Percentiles rank a stretch among this genome's conserved stretches.
These are phyloP conservation scores for Parapristionchus giblindavisi DNA, from an alignment of 2,888 invertebrate species.

Conservation along the genomic window DNA sequence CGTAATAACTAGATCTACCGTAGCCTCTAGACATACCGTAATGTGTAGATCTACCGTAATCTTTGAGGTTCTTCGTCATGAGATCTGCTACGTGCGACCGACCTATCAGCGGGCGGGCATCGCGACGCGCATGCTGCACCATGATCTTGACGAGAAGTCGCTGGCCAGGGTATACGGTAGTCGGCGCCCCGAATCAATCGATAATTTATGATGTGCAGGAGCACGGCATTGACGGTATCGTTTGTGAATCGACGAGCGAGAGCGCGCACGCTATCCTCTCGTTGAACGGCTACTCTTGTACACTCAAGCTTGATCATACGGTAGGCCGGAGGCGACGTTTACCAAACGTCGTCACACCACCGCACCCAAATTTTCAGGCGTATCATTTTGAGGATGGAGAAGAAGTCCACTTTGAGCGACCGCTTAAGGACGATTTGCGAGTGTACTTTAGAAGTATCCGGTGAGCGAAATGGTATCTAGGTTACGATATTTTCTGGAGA, in stretches of 20 bases:
- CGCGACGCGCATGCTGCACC: slow-evolving; percentile 19
- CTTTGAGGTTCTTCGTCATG: slow-evolving; percentile 29
- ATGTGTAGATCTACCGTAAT: not conserved
- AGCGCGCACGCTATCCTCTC: slow-evolving; percentile 35
- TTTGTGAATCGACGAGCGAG: slow-evolving; percentile 28
- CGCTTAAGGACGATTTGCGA: slow-evolving; percentile 7
- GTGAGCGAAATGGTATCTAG: not conserved
- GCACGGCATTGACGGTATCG: slow-evolving; percentile 28
- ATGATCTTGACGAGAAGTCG: slow-evolving; percentile 2
- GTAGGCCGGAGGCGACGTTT: not conserved
- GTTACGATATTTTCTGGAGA: not conserved
- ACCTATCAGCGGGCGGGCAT: slow-evolving; percentile 33
- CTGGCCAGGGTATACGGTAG: slow-evolving; percentile 8
- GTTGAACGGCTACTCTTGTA: slow-evolving; percentile 20
- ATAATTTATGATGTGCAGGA: not conserved
- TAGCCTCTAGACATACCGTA: not conserved
- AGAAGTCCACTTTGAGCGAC: not conserved
- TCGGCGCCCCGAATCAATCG: too few species aligned
- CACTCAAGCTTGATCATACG: not conserved
- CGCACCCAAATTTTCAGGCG: not conserved
- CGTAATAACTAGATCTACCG: not conserved
- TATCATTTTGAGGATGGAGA: not conserved
- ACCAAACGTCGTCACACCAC: not conserved
- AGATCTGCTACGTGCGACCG: slow-evolving; percentile 20
- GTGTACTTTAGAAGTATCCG: slow-evolving; percentile 6